Base-by-base conservation (phyloP, 1,140 invertebrate genomes). In the Colletes gigas region DNA sequence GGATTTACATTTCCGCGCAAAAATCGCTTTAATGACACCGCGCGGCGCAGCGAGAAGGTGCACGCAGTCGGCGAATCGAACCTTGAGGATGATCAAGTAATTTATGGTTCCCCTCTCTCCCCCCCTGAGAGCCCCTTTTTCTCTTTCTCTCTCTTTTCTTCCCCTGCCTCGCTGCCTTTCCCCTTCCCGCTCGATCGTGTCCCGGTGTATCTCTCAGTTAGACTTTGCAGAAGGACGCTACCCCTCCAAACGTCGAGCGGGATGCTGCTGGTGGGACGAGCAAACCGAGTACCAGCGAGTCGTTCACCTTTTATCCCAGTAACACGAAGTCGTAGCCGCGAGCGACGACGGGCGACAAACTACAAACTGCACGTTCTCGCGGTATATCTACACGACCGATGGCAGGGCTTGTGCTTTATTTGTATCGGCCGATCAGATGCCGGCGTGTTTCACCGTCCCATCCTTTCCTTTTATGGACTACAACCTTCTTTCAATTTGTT, bases 271-370 rank as follows among this genome's bases (percentile, higher is more conserved):
- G 86, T 83, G 82, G 81, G 83, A 83, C 83, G 82, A 83, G 81
- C 83, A 74, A 63, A 63, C 39, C 78, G 85, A 78, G 83, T 80
- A 87, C 80, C 85, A 82, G 68, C 82, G 82, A 89, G 92, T 93
- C 92, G 89, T 93, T 93, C 92, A 93, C 93, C 93, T 93, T 93
- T 93, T 93, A 93, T 93, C 92, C 93, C 91, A 93, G 92, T 93
- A 93, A 93, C 92, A 93, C 91, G 89, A 92, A 92, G 90, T 92
- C 89, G 88, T 89, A 88, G 90, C 89, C 89, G 87, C 88, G 88
- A 90, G 89, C 88, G 89, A 90, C 83, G 86, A 90, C 83, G 88
- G 85, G 88, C 90, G 90, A 91, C 90, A 91, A 91, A 89, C 89
- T 91, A 90, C 90, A 90, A 91, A 91, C 89, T 92, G 89, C 91